Base-by-base conservation (phyloP, 2,888 invertebrate genomes). In the Microctonus brassicae region DNA sequence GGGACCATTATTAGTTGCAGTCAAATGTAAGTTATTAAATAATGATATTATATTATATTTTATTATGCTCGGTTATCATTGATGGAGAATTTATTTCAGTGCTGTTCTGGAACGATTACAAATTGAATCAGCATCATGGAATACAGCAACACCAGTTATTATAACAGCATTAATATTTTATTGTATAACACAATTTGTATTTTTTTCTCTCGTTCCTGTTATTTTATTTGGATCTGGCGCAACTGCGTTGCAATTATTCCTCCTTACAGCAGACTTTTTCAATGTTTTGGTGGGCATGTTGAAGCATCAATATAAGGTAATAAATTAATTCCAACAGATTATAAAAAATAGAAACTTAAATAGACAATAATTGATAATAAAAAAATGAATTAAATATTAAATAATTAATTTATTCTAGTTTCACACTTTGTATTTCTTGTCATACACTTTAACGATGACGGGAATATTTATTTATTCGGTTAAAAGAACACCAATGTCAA, bases 221-320 rank as follows among this genome's bases (percentile, higher is more conserved):
- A 93, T 95, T 88, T 88, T 95, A 75, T 90, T 92, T 80, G 91
- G 93, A 80, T 94, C 95, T 11, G 94, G 95, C 11, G 94, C 96
- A n/a, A 93, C 95, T 60, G 91, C 94, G 78, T 89, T 95, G 84
- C 96, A 96, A 87, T 88, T 96, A 77, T 94, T 95, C 10, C 91
- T 96, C 72, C 88, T 96, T 69, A 94, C 95, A 0, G 92, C 95
- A 1, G 95, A 96, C 88, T 95, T 95, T 87, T 96, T 95, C 86
- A 93, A 95, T 3, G 90, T 96, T 22, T 90, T 96, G 62, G 91
- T 93, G 79, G 95, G 95, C 77, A 92, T 95, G 88, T 91, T 93
- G 80, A 90, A 95, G 76, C 95, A 95, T 88, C 92, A 94, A 76
- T 95, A 94, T 86, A 92, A 93, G 91, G 95, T 95, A 84, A 57